These are phyloP conservation scores for Torymus tubicola DNA, from an alignment of 2,888 invertebrate genomes.

Conservation along the genomic window DNA sequence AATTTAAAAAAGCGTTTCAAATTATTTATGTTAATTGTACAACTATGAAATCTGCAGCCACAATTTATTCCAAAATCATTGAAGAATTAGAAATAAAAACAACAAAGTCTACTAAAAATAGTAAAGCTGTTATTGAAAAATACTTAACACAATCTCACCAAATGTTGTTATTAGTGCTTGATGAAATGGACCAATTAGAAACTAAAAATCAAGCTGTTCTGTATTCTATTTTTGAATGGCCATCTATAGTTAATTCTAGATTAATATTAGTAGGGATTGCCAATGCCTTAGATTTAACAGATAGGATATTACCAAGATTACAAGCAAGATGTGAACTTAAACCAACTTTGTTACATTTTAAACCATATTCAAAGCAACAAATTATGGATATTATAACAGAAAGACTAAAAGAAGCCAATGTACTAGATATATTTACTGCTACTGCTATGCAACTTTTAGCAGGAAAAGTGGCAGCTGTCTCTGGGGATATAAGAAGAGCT, in stretches of 20 bases:
- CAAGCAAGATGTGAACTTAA: conserved; percentile 86
- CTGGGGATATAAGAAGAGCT: conserved; percentile 96
- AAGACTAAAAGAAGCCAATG: conserved; percentile 85
- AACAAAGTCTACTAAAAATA: conserved; percentile 82
- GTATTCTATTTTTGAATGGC: conserved; percentile 97
- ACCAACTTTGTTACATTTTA: conserved; percentile 90
- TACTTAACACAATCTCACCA: conserved; percentile 81
- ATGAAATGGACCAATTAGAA: conserved; percentile 96
- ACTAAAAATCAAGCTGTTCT: conserved; percentile 90
- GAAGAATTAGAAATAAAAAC: conserved; percentile 82
- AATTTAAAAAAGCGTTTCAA: conserved; percentile 80
- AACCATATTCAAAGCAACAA: conserved; percentile 93
- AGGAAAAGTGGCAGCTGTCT: conserved; percentile 94
- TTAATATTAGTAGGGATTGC: conserved; percentile 94
- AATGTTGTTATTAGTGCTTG: conserved; percentile 90
- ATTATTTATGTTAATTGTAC: conserved; percentile 92
- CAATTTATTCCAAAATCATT: conserved; percentile 88
- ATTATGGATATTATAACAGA: conserved; percentile 90
- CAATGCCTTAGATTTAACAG: conserved; percentile 96
- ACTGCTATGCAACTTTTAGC: conserved; percentile 94
- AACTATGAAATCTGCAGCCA: conserved; percentile 87
- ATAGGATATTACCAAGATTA: conserved; percentile 90
- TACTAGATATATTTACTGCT: conserved; percentile 85
- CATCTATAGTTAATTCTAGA: conserved; percentile 82
- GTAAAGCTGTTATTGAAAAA: conserved; percentile 83